Percentiles rank a stretch among this genome's conserved stretches.
phyloP scores from a whole-genome alignment of 2,797 vertebrate species.

The Myiotriccus ornatus region DNA sequence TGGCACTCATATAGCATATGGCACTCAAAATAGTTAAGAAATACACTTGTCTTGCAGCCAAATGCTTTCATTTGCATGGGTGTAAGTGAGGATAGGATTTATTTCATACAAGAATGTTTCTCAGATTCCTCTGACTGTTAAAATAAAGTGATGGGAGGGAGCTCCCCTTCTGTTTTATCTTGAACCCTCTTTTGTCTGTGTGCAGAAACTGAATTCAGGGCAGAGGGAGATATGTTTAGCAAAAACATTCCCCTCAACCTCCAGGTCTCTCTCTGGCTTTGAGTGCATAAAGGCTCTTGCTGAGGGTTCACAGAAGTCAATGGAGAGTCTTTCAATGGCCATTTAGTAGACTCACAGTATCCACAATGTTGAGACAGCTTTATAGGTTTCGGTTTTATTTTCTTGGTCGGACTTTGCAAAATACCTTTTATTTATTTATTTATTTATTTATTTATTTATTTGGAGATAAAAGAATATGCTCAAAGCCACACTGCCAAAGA shows the following conservation, averaged over 20 bases:
- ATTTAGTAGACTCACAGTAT: neutral
- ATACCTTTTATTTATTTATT: neutral
- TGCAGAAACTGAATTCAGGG: neutral
- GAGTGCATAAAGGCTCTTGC: neutral
- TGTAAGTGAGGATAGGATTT: conserved; percentile 70
- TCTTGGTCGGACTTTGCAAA: neutral
- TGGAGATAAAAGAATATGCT: neutral
- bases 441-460: neutral
- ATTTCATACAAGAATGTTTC: conserved; percentile 60
- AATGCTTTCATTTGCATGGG: conserved; percentile 62
- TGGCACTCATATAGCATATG: conserved; percentile 65
- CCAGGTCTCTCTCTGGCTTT: neutral
- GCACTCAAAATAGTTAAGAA: conserved; percentile 69
- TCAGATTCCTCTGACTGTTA: conserved; percentile 49
- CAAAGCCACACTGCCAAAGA: neutral
- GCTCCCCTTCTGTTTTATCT: conserved; percentile 32
- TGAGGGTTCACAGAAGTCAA: neutral
- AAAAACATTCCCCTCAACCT: neutral
- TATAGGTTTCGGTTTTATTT: neutral
- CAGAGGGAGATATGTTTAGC: neutral
- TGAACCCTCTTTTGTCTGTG: neutral
- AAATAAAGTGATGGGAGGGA: conserved; percentile 48
- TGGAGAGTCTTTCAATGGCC: neutral
- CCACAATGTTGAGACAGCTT: neutral
- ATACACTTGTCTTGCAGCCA: conserved; percentile 65